phyloP scores from a whole-genome alignment of 2,113 vertebrate genomes.

The Mormoops blainvillei region DNA sequence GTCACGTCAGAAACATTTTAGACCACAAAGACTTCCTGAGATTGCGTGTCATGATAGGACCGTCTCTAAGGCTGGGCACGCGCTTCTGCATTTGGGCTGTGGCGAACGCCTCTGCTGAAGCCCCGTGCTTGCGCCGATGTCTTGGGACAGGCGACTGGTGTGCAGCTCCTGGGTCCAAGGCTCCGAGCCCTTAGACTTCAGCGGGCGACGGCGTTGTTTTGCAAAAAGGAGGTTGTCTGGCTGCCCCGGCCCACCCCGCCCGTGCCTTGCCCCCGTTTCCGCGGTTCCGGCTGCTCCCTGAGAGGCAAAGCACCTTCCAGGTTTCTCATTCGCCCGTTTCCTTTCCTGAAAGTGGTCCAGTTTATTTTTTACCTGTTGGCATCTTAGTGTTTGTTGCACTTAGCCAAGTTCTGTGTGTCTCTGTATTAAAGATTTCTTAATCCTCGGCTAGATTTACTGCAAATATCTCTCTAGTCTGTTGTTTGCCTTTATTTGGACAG shows the following conservation, averaged over 20 bases:
- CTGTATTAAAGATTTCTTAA: not conserved
- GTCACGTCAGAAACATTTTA: too few species aligned
- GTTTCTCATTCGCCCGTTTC: not conserved
- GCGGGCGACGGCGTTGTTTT: too few species aligned
- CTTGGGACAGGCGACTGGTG: too few species aligned
- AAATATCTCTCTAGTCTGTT: not conserved
- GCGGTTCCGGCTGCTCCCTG: not conserved
- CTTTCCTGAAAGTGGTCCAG: not conserved
- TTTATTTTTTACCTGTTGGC: not conserved
- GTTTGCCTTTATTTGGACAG: not conserved
- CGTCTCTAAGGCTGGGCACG: too few species aligned
- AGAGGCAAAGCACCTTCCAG: accelerated
- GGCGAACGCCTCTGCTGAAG: too few species aligned
- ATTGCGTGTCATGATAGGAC: too few species aligned
- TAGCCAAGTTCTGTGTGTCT: not conserved
- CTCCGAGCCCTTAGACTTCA: too few species aligned
- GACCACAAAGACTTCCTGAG: too few species aligned
- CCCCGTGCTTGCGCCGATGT: too few species aligned
- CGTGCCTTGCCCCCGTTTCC: accelerated
- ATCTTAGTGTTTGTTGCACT: not conserved
- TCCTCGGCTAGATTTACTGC: not conserved
- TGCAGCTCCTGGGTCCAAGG: too few species aligned
- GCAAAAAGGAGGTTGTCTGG: not conserved
- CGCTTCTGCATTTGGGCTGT: too few species aligned
- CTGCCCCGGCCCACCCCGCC: accelerated